Conservation (phyloP, 2,888 invertebrate species). For the Idaea dimidiata region DNA sequence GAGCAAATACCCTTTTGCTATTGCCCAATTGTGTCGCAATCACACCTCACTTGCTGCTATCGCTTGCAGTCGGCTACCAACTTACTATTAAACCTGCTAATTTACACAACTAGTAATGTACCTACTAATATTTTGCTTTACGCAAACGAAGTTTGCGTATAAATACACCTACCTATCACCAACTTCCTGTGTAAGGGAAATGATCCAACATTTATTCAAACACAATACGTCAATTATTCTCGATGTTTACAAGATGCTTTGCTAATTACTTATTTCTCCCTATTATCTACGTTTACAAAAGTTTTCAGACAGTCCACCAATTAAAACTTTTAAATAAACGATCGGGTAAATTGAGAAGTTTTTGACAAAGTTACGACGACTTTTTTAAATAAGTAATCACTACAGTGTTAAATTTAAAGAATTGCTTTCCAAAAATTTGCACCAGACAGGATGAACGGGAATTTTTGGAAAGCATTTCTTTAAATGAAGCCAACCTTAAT, state of each 20-base stretch:
- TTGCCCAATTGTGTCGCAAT: too few species aligned
- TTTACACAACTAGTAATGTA: neutral
- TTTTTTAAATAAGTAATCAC: neutral
- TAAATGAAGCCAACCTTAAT: too few species aligned
- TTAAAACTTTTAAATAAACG: neutral
- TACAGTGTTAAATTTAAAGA: neutral
- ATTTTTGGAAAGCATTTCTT: too few species aligned
- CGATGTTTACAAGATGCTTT: neutral
- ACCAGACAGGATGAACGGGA: too few species aligned
- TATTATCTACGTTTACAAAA: neutral
- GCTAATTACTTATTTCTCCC: neutral
- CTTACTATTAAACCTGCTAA: too few species aligned
- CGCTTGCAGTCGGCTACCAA: too few species aligned
- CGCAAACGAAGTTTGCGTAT: neutral
- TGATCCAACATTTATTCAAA: neutral
- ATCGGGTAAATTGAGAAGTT: neutral
- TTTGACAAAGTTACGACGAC: neutral
- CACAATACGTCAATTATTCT: neutral
- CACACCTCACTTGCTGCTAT: too few species aligned
- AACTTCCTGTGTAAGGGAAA: neutral
- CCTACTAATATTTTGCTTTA: neutral
- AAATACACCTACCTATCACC: neutral
- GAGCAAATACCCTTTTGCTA: too few species aligned
- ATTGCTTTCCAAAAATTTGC: neutral
- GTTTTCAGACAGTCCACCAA: neutral